Evolutionary conservation across 37 sponge, comb jelly and placozoan genomes (phyloP).

Genomic region (Oopsacas minuta): DNA sequence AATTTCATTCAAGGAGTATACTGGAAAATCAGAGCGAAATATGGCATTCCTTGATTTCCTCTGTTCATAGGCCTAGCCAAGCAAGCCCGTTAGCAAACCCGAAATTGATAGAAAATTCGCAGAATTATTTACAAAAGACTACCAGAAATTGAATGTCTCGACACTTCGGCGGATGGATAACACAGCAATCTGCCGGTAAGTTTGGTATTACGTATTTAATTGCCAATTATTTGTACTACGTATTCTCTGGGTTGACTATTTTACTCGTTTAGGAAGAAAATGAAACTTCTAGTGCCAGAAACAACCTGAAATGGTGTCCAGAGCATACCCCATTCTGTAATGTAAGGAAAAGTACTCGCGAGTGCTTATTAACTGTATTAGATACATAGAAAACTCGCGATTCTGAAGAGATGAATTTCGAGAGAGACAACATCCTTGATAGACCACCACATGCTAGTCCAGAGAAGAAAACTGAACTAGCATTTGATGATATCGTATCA

Average conservation of each 20-base stretch:
- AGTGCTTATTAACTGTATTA: neutral
- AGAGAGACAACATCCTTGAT: neutral
- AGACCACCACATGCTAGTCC: neutral
- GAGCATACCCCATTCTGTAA: neutral
- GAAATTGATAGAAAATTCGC: neutral
- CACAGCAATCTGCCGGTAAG: neutral
- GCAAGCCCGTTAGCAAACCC: neutral
- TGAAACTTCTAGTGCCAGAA: neutral
- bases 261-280: neutral
- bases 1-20: neutral
- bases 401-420: neutral
- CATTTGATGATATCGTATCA: neutral
- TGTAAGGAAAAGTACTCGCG: neutral
- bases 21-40: neutral
- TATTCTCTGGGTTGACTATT: neutral
- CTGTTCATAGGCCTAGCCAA: neutral
- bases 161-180: neutral
- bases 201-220: neutral
- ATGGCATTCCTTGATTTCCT: neutral
- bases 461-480: neutral
- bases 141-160: neutral
- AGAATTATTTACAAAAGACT: neutral
- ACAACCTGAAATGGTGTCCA: neutral
- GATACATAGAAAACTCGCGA: neutral
- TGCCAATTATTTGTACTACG: neutral